These are phyloP conservation scores for Carassius auratus DNA, from an alignment of 2,113 vertebrate species.

Conservation along the genomic window DNA sequence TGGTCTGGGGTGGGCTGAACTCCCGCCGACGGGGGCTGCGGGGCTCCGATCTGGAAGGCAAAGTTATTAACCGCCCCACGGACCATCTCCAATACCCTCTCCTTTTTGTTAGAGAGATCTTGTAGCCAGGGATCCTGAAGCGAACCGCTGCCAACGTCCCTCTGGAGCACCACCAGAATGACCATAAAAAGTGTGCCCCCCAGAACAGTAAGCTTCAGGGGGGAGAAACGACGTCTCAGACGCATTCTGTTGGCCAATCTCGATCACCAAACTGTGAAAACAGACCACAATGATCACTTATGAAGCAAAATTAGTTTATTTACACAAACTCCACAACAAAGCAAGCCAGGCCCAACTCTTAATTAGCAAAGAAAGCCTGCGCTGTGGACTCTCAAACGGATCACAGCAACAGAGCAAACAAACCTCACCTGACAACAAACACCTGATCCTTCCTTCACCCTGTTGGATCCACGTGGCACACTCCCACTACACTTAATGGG, in stretches of 20 bases:
- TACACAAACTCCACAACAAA: not conserved
- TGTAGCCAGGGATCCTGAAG: constrained; percentile 84
- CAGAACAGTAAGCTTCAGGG: constrained; percentile 83
- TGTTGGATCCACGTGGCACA: constrained; percentile 65
- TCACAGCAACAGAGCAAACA: constrained; percentile 30
- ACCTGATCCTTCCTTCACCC: constrained; percentile 56
- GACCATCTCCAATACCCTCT: constrained; percentile 84
- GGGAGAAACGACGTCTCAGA: constrained; percentile 81
- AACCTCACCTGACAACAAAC: constrained; percentile 50
- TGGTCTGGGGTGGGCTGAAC: constrained; percentile 55
- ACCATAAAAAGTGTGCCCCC: constrained; percentile 80
- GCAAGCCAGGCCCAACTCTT: not conserved
- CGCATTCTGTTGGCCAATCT: constrained; percentile 73
- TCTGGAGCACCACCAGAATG: constrained; percentile 86
- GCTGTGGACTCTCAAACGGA: not conserved
- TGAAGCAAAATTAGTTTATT: not conserved
- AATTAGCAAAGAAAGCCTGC: not conserved
- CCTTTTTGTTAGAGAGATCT: constrained; percentile 83
- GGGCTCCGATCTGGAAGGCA: constrained; percentile 87
- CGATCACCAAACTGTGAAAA: constrained; percentile 12
- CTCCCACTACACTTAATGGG: constrained; percentile 57
- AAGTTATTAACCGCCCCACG: constrained; percentile 88
- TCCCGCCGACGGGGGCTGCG: constrained; percentile 65
- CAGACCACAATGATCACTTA: not conserved
- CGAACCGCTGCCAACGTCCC: constrained; percentile 72